Conservation (phyloP, 2,888 invertebrate genomes). For the Liopterus haemorrhoidalis region DNA sequence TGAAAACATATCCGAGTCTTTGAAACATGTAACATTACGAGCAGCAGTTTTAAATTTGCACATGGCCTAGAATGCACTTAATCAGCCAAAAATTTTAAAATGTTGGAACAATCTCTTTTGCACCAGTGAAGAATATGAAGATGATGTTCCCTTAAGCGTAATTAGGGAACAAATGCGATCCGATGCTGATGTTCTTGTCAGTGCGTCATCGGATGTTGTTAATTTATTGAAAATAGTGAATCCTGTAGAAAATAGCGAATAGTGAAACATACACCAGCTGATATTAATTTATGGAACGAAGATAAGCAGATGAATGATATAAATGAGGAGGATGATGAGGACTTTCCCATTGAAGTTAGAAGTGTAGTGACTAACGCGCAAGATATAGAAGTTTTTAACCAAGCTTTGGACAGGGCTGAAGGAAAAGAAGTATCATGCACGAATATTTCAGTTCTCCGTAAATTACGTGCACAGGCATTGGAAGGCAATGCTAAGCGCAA, state of each 20-base stretch:
- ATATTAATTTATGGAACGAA: conserved; percentile 5
- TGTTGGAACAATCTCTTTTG: conserved; percentile 6
- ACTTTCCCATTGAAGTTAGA: conserved; percentile 7
- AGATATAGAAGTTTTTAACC: conserved; percentile 5
- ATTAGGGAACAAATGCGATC: conserved; percentile 1
- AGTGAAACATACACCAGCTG: conserved; percentile 6
- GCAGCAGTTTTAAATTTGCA: conserved; percentile 9
- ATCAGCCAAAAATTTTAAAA: background rate
- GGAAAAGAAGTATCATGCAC: conserved; percentile 9
- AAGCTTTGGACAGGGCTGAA: conserved; percentile 8
- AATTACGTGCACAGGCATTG: conserved; percentile 10
- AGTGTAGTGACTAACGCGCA: conserved; percentile 8
- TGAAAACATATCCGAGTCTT: conserved; percentile 9
- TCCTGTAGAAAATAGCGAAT: too few relatives aligned
- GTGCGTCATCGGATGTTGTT: background rate
- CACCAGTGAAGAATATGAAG: conserved; percentile 9
- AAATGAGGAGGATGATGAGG: background rate
- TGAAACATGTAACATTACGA: conserved; percentile 8
- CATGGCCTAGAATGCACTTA: too few relatives aligned
- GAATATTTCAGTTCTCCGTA: conserved; percentile 9
- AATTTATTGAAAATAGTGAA: background rate
- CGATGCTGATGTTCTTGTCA: background rate
- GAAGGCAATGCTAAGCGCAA: too few relatives aligned
- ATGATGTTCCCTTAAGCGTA: conserved; percentile 9
- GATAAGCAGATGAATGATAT: conserved; percentile 6